A percentile compares a stretch with the other conserved stretches of the same genome.
Conservation (phyloP, 2,888 invertebrate genomes). For the Parnassius smintheus region DNA sequence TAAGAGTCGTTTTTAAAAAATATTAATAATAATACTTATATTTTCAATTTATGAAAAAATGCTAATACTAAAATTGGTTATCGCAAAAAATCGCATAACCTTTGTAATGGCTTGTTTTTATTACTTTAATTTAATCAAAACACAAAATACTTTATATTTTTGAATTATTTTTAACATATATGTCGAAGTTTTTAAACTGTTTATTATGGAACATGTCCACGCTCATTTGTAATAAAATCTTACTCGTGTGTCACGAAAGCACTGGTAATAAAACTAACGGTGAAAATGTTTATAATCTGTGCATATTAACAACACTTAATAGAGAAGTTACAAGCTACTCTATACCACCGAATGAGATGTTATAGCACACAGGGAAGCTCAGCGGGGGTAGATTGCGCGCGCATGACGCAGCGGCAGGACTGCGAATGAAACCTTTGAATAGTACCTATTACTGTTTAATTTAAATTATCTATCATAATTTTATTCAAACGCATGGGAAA, state of each 20-base stretch:
- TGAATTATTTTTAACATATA: no score
- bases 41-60: no score
- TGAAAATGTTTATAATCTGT: conserved; percentile 20
- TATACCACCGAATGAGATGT: conserved; percentile 52
- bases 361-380: conserved; percentile 43
- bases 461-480: conserved; percentile 3
- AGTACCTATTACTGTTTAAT: conserved; percentile 12
- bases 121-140: no score
- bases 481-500: neutral
- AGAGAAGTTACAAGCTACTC: conserved; percentile 12
- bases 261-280: neutral
- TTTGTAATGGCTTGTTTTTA: no score
- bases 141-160: no score
- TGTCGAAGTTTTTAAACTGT: no score
- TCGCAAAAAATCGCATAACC: no score
- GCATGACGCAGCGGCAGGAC: conserved; percentile 68
- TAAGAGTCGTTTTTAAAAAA: no score
- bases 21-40: no score
- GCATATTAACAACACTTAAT: conserved; percentile 21
- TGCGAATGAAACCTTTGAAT: conserved; percentile 28
- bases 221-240: conserved; percentile 1
- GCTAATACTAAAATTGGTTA: no score
- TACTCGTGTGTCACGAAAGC: neutral
- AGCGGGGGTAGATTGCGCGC: conserved; percentile 73
- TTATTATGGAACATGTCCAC: neutral